Percentiles rank a stretch among this genome's conserved stretches.
phyloP scores from a whole-genome alignment of 2,888 invertebrate genomes.

The Apantesis nais region DNA sequence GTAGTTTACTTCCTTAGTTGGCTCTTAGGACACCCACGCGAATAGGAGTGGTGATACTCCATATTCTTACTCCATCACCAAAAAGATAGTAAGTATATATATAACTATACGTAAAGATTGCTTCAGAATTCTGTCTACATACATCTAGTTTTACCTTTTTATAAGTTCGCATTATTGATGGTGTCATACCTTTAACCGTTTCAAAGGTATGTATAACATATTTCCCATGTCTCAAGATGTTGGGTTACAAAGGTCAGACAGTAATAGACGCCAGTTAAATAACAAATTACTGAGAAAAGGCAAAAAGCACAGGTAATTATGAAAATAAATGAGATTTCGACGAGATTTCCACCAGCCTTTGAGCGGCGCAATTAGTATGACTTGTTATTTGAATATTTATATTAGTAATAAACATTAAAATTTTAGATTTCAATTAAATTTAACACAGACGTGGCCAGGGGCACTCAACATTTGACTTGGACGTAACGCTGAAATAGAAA shows the following conservation, averaged over 20 bases:
- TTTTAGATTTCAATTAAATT: slow-evolving; percentile 1
- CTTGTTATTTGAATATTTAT: background rate
- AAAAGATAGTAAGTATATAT: background rate
- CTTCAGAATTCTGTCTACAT: background rate
- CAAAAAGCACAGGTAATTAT: background rate
- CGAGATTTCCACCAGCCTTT: background rate
- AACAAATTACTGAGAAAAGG: background rate
- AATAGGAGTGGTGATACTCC: too few species aligned
- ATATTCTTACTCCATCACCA: too few species aligned
- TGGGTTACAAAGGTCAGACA: background rate
- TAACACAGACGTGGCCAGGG: background rate
- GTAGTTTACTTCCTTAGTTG: too few species aligned
- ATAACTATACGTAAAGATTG: background rate
- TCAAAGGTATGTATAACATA: background rate
- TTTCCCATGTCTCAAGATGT: background rate
- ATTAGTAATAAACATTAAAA: background rate
- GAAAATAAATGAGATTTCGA: background rate
- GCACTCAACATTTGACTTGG: background rate
- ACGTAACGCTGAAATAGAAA: background rate
- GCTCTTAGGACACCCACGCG: too few species aligned
- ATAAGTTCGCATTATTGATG: background rate
- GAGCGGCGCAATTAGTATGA: background rate
- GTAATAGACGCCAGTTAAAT: background rate
- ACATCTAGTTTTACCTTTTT: background rate
- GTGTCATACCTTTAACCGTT: background rate